Evolutionary conservation across 2,113 vertebrate species (phyloP).

Genomic region (Chloebia gouldiae): DNA sequence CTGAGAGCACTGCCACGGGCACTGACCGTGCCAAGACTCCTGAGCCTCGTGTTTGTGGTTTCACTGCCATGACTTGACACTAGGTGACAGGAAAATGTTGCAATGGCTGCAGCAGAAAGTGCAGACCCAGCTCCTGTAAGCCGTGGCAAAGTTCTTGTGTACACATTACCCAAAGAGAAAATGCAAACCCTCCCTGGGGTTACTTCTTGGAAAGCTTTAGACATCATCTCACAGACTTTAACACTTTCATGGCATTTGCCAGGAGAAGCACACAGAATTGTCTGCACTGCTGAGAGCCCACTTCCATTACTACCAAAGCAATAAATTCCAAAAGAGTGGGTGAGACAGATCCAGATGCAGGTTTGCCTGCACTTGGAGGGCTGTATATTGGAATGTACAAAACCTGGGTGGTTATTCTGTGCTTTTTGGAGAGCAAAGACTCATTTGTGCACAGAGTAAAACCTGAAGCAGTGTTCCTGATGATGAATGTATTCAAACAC

Average conservation of each 20-base stretch:
- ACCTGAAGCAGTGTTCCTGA: background rate
- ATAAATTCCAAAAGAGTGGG: background rate
- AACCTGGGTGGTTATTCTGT: background rate
- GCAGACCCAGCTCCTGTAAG: background rate
- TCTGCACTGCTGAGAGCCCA: background rate
- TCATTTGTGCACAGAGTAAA: background rate
- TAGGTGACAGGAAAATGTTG: conserved; percentile 1
- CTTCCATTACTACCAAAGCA: background rate
- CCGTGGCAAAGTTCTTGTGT: background rate
- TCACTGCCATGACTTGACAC: background rate
- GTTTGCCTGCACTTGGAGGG: background rate
- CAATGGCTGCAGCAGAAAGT: background rate
- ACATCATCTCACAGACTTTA: background rate
- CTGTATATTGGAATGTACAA: background rate
- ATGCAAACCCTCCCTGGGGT: background rate
- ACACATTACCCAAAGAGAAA: background rate
- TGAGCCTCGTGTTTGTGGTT: background rate
- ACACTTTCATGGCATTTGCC: background rate
- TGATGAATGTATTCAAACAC: background rate
- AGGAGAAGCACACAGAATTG: background rate
- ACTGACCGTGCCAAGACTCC: background rate
- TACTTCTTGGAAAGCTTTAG: background rate
- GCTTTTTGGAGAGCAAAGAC: background rate
- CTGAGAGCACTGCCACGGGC: background rate
- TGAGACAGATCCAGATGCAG: background rate